Percentiles rank a stretch among this genome's conserved stretches.
Evolutionary conservation across 2,888 invertebrate genomes (phyloP).

Genomic region (Geotrupes spiniger): DNA sequence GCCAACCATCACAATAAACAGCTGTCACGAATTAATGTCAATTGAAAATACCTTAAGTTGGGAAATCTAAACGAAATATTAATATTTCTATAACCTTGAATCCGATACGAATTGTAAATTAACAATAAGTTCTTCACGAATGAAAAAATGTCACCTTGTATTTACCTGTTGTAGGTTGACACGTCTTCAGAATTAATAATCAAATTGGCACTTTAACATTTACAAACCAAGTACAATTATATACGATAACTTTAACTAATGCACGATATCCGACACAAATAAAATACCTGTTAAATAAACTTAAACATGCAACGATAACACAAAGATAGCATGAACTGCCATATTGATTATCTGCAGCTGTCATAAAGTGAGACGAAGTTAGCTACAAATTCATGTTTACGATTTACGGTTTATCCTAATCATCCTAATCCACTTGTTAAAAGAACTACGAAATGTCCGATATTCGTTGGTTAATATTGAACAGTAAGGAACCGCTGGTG

Average conservation of each 20-base stretch:
- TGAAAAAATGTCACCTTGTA: slow-evolving; percentile 3
- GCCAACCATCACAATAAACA: not conserved
- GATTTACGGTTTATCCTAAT: too few relatives aligned
- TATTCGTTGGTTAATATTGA: slow-evolving; percentile 14
- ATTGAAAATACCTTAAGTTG: not conserved
- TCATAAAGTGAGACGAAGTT: slow-evolving; percentile 3
- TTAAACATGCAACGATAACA: slow-evolving; percentile 16
- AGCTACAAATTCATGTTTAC: too few relatives aligned
- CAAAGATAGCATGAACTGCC: slow-evolving; percentile 13
- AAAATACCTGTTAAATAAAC: slow-evolving; percentile 11
- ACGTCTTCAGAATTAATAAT: slow-evolving; percentile 7
- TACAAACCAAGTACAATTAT: slow-evolving; percentile 5
- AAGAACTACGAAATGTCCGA: not conserved
- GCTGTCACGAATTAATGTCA: not conserved
- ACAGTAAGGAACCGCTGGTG: slow-evolving; percentile 52
- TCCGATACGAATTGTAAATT: too few relatives aligned
- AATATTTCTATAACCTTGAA: too few relatives aligned
- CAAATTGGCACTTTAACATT: slow-evolving; percentile 7
- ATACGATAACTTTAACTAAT: slow-evolving; percentile 1
- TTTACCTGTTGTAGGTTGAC: slow-evolving; percentile 19
- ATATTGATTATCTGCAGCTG: slow-evolving; percentile 18
- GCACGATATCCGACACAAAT: slow-evolving; percentile 4
- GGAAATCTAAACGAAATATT: too few relatives aligned
- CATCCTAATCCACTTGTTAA: too few relatives aligned
- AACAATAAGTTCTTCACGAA: too few relatives aligned